phyloP scores from a whole-genome alignment of 2,888 invertebrate genomes.

The Tenthredo amoena region DNA sequence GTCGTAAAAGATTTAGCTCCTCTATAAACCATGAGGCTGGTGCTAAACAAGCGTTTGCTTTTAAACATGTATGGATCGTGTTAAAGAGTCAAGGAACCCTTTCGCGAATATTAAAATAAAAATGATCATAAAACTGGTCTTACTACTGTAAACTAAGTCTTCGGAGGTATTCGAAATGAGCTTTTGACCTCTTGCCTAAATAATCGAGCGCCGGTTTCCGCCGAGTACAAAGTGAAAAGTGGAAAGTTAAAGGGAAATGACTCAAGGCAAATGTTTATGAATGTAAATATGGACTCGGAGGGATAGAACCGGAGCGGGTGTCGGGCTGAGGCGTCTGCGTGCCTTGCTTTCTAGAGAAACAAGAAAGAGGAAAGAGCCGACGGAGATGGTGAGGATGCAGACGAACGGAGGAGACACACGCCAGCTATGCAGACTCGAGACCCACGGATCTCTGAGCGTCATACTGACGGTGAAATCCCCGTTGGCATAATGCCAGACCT shows the following conservation, averaged over 20 bases:
- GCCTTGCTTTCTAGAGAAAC: constrained; percentile 35
- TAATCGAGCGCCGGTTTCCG: constrained; percentile 3
- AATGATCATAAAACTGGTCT: constrained; percentile 1
- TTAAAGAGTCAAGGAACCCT: constrained; percentile 2
- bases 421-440: constrained; percentile 46
- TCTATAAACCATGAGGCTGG: neutral
- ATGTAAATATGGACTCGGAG: constrained; percentile 52
- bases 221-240: constrained; percentile 42
- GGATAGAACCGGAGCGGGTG: constrained; percentile 34
- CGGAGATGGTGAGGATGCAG: constrained; percentile 44
- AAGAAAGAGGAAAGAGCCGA: constrained; percentile 45
- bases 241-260: constrained; percentile 47
- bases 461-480: constrained; percentile 51
- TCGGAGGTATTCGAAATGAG: neutral
- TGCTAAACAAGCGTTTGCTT: constrained; percentile 9
- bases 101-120: neutral
- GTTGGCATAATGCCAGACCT: constrained; percentile 42
- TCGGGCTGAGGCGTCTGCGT: constrained; percentile 45
- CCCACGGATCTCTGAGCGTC: constrained; percentile 22
- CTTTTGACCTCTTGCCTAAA: constrained; percentile 9
- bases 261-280: constrained; percentile 52
- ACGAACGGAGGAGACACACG: constrained; percentile 41
- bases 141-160: neutral
- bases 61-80: neutral
- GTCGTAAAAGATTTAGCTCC: constrained; percentile 29